phyloP scores from a whole-genome alignment of 2,113 vertebrate genomes.

The Anoplopoma fimbria region DNA sequence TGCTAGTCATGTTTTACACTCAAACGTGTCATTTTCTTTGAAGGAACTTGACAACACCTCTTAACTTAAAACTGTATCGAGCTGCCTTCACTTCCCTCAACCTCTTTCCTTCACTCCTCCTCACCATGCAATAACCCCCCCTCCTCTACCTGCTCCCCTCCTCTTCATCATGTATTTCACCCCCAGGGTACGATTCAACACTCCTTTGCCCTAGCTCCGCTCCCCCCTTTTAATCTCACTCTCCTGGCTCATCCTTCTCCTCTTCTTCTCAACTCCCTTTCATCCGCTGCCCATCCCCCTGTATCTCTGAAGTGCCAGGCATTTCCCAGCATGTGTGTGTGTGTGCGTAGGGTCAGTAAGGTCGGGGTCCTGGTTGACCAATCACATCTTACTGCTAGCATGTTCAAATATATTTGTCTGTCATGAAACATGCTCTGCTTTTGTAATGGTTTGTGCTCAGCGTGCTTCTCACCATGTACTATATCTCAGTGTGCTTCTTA shows the following conservation, averaged over 20 bases:
- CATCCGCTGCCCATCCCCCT: constrained; percentile 29
- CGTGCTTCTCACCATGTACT: background rate
- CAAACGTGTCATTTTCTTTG: background rate
- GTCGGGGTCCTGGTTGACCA: constrained; percentile 51
- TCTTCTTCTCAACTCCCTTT: constrained; percentile 40
- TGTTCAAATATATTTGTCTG: constrained; percentile 2
- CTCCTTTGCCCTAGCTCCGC: constrained; percentile 25
- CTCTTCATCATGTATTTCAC: constrained; percentile 35
- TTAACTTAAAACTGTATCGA: background rate
- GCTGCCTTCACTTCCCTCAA: background rate
- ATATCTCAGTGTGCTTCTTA: background rate
- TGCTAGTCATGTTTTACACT: background rate
- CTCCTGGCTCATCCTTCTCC: constrained; percentile 40
- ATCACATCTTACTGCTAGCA: constrained; percentile 20
- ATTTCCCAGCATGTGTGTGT: constrained; percentile 20
- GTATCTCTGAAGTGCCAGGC: constrained; percentile 21
- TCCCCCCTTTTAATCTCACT: constrained; percentile 54
- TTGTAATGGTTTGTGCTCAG: constrained; percentile 2
- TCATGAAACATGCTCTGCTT: background rate
- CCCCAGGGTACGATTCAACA: constrained; percentile 41
- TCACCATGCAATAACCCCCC: background rate
- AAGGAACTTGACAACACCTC: background rate
- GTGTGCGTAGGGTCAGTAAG: constrained; percentile 36
- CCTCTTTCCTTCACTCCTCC: background rate
- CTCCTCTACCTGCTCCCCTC: constrained; percentile 18